Conservation (phyloP, 2,888 invertebrate genomes). For the Agonopterix subpropinquella region DNA sequence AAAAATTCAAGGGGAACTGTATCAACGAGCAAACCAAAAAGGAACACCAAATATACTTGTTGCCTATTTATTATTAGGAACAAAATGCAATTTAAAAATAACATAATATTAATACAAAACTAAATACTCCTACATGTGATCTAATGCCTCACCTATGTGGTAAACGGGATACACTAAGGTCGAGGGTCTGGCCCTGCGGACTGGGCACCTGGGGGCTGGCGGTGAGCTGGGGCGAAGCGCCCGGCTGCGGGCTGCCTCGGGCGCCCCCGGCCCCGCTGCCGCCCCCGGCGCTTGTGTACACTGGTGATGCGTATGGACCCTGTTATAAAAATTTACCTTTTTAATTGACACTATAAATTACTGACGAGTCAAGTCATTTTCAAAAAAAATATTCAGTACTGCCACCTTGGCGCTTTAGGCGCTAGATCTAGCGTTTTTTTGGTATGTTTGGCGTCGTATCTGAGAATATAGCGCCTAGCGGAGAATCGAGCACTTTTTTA, state of each 20-base stretch:
- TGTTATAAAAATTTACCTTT: slow-evolving; percentile 64
- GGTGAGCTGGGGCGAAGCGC: slow-evolving; percentile 86
- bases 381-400: too few relatives aligned
- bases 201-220: slow-evolving; percentile 94
- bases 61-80: too few relatives aligned
- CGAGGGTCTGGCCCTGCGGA: slow-evolving; percentile 93
- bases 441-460: too few relatives aligned
- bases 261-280: slow-evolving; percentile 76
- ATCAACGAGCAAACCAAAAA: too few relatives aligned
- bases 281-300: slow-evolving; percentile 85
- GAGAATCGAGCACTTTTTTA: too few relatives aligned
- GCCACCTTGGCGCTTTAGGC: too few relatives aligned
- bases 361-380: too few relatives aligned
- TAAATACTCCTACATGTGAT: slow-evolving; percentile 4
- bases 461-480: too few relatives aligned
- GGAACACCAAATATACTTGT: too few relatives aligned
- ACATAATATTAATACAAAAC: slow-evolving; percentile 1
- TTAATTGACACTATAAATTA: slow-evolving; percentile 8
- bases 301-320: slow-evolving; percentile 86
- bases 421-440: too few relatives aligned
- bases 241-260: slow-evolving; percentile 88
- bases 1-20: too few relatives aligned
- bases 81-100: neutral
- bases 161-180: slow-evolving; percentile 91
- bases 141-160: slow-evolving; percentile 83